Evolutionary conservation across 2,113 vertebrate species (phyloP).

Genomic region (Ptilorrhoa leucosticta): DNA sequence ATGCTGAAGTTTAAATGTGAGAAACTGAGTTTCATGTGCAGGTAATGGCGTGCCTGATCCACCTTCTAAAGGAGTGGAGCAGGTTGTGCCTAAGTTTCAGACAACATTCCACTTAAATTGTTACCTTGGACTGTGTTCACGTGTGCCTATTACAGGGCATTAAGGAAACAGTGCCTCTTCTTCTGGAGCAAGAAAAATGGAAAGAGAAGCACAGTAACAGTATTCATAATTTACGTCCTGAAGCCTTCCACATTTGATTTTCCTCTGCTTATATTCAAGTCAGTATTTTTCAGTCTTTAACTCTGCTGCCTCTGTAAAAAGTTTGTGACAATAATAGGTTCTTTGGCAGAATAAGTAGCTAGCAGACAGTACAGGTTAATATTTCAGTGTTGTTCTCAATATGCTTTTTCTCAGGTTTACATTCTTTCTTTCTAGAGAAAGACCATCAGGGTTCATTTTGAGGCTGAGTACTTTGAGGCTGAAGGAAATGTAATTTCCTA

Average conservation of each 20-base stretch:
- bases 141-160: not conserved
- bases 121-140: not conserved
- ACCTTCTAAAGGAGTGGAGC: not conserved
- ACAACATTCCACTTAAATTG: slow-evolving; percentile 23
- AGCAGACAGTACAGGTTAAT: not conserved
- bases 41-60: not conserved
- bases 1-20: not conserved
- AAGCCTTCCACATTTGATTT: not conserved
- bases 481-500: not conserved
- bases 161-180: not conserved
- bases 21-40: not conserved
- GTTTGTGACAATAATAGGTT: not conserved
- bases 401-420: not conserved
- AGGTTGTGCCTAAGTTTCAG: not conserved
- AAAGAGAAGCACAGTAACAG: not conserved
- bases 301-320: not conserved
- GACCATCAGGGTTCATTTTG: not conserved
- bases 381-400: not conserved
- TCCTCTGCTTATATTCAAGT: not conserved
- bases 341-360: not conserved
- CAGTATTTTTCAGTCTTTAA: not conserved
- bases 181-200: not conserved
- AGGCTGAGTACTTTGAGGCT: not conserved
- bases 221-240: not conserved
- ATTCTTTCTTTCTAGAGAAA: not conserved